These are phyloP conservation scores for Sialis fuliginosa DNA, from an alignment of 2,888 invertebrate genomes.

Conservation along the genomic window DNA sequence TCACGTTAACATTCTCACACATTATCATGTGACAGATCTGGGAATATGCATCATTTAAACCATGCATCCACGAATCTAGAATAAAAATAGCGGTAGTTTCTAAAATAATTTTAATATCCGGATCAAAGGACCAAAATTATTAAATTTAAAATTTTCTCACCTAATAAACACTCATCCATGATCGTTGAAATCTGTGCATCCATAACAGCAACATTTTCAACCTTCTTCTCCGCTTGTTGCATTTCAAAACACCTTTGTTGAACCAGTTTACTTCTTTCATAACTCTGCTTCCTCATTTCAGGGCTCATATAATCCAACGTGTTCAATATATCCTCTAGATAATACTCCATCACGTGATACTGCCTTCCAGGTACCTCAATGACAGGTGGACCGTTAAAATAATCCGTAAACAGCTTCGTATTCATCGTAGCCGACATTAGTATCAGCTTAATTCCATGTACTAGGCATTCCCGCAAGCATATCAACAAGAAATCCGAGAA, in stretches of 20 bases:
- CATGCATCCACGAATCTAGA: conserved; percentile 27
- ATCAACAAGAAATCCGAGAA: conserved; percentile 86
- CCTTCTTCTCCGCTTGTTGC: conserved; percentile 11
- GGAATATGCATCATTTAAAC: conserved; percentile 46
- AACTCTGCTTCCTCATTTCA: conserved; percentile 23
- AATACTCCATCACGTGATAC: conserved; percentile 56
- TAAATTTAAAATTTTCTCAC: neutral
- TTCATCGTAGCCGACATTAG: conserved; percentile 95
- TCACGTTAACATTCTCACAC: conserved; percentile 58
- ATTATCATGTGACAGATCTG: conserved; percentile 62
- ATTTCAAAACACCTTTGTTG: conserved; percentile 21
- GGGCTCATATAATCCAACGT: conserved; percentile 35
- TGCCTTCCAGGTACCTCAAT: conserved; percentile 59
- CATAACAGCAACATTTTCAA: neutral
- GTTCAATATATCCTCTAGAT: conserved; percentile 62
- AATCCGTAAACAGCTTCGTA: conserved; percentile 59
- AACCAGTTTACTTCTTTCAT: conserved; percentile 12
- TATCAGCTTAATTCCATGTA: conserved; percentile 56
- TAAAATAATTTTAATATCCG: neutral
- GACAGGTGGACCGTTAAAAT: conserved; percentile 67
- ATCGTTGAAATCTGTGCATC: neutral
- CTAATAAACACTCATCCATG: conserved; percentile 2
- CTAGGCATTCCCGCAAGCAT: conserved; percentile 58
- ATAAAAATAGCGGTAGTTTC: conserved; percentile 3
- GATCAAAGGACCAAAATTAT: neutral